Evolutionary conservation across 2,797 vertebrate genomes (phyloP).

Genomic region (Carduelis carduelis): DNA sequence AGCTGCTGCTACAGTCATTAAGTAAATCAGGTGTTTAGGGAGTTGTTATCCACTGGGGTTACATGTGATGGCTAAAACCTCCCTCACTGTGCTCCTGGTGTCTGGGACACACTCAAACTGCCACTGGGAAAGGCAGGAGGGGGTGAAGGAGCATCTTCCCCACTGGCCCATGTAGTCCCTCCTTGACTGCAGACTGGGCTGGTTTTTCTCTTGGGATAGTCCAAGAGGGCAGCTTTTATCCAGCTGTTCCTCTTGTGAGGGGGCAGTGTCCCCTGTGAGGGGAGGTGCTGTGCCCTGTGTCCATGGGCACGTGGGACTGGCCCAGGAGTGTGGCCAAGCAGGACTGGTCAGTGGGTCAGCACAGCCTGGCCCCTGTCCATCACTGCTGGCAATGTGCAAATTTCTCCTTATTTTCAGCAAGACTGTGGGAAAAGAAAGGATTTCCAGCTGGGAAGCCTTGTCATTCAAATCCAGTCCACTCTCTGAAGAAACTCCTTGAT

Average conservation of each 20-base stretch:
- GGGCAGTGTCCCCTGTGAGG: neutral
- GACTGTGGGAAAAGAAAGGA: neutral
- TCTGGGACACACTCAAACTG: fast-evolving
- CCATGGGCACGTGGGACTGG: neutral
- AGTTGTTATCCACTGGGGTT: neutral
- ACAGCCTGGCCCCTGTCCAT: neutral
- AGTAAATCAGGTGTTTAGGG: neutral
- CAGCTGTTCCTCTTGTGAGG: neutral
- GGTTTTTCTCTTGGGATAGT: neutral
- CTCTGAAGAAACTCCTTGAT: neutral
- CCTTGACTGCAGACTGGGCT: neutral
- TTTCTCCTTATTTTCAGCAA: neutral
- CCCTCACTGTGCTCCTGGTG: neutral
- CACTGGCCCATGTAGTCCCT: neutral
- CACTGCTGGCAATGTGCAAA: neutral
- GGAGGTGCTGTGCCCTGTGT: neutral
- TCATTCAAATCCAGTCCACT: neutral
- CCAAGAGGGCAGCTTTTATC: neutral
- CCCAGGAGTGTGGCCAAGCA: neutral
- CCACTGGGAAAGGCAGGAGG: neutral
- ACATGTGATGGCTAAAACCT: fast-evolving
- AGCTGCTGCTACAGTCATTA: neutral
- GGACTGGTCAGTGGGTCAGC: neutral
- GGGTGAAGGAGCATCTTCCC: neutral
- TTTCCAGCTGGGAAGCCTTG: neutral